Evolutionary conservation across 2,888 invertebrate genomes (phyloP).

Genomic region (Fragum fragum): DNA sequence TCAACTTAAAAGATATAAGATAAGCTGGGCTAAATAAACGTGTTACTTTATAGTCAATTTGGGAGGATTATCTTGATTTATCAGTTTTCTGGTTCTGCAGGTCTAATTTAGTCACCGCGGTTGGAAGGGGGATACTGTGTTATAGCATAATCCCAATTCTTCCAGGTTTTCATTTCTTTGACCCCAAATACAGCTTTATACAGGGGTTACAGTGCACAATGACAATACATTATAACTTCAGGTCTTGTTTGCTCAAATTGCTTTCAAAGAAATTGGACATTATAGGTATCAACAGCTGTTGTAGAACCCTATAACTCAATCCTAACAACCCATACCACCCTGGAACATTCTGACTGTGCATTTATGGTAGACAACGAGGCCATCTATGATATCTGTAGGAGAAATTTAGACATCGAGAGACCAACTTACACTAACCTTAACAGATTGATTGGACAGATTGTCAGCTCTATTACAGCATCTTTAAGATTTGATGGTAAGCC

Average conservation of each 20-base stretch:
- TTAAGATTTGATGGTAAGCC: conserved; percentile 42
- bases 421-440: conserved; percentile 96
- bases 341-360: conserved; percentile 97
- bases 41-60: no score
- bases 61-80: no score
- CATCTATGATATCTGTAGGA: conserved; percentile 95
- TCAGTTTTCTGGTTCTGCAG: no score
- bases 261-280: not conserved
- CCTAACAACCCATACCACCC: conserved; percentile 87
- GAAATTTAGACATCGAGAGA: conserved; percentile 93
- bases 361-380: conserved; percentile 97
- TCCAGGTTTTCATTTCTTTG: no score
- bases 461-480: conserved; percentile 84
- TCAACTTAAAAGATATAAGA: no score
- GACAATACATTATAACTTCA: not conserved
- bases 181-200: not conserved
- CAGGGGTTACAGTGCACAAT: not conserved
- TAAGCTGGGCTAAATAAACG: no score
- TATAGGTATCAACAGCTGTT: conserved; percentile 50
- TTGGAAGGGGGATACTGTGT: no score
- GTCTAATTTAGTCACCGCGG: no score
- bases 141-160: no score
- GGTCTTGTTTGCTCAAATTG: no score
- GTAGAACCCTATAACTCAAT: conserved; percentile 57
- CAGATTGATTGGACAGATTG: conserved; percentile 96